Evolutionary conservation across 2,113 vertebrate genomes (phyloP), one percentile per base, ranked within the genome.

Genomic region (Pardalotus punctatus): DNA sequence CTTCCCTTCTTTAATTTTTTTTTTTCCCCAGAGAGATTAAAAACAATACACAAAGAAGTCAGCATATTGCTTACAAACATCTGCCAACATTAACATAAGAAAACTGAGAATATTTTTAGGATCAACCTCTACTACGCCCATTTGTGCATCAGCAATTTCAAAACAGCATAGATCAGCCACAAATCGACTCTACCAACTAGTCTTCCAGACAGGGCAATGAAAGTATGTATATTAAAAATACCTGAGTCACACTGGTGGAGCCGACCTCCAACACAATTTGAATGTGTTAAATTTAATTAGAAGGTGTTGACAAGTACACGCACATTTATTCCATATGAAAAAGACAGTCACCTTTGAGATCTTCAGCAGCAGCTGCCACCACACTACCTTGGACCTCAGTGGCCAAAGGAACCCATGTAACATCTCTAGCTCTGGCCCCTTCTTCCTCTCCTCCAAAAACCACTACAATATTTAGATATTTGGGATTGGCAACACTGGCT

Each of bases 231-330:
- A 71, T 93, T 61, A 76, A 92, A 90, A 93, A 90, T 38, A 90
- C 38, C 60, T 83, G 88, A 88, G 71, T 94, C 88, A 95, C 51
- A 67, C 40, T 53, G n/a, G 56, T 43, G 25, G 62, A 94, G 81
- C 71, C 1, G 0, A 79, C 70, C 50, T 88, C 47, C 43, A 91
- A 62, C 9, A 25, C 7, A 14, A 91, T 80, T 77, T 90, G n/a
- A 73, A 40, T 67, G 73, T 36, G 71, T 51, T 58, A 73, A 14
- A 62, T 88, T 74, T 92, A 88, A 96, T 92, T 86, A 91, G n/a
- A 93, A 88, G 60, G 85, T 88, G 88, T 56, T 94, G 88, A 88
- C 56, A 96, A 84, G 53, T 14, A 81, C 35, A 82, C 33, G 57
- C 15, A 64, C 6, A 91, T 64, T 57, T 58, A 57, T 58, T 90